phyloP scores from a whole-genome alignment of 1,140 invertebrate genomes.

The Caenorhabditis brenneri region DNA sequence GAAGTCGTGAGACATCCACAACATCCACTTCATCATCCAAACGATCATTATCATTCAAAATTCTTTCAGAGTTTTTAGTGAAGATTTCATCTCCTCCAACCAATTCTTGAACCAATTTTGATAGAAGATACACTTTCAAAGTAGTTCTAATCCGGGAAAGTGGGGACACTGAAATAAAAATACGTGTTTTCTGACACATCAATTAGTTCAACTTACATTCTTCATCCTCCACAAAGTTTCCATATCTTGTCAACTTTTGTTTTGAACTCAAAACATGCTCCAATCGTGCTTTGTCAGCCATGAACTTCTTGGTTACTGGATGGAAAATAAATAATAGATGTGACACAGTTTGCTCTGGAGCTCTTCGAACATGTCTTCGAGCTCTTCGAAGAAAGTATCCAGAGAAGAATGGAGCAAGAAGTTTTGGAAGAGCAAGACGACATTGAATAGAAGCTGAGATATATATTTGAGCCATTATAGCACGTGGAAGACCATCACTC shows the following conservation, averaged over 20 bases:
- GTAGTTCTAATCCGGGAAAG: slow-evolving; percentile 62
- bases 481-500: slow-evolving; percentile 62
- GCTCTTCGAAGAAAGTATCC: slow-evolving; percentile 66
- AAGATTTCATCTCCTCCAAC: slow-evolving; percentile 1
- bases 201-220: background rate
- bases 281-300: slow-evolving; percentile 54
- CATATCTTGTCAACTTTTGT: slow-evolving; percentile 32
- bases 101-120: slow-evolving; percentile 36
- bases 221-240: slow-evolving; percentile 42
- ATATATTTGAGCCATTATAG: slow-evolving; percentile 67
- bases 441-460: slow-evolving; percentile 63
- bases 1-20: slow-evolving; percentile 67
- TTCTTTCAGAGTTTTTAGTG: background rate
- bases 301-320: slow-evolving; percentile 61
- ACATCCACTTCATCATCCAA: slow-evolving; percentile 65
- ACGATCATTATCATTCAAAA: slow-evolving; percentile 34
- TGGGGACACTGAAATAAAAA: slow-evolving; percentile 62
- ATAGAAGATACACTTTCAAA: slow-evolving; percentile 68
- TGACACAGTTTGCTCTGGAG: slow-evolving; percentile 41
- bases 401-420: slow-evolving; percentile 53
- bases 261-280: slow-evolving; percentile 48
- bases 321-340: slow-evolving; percentile 64
- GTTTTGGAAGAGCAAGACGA: slow-evolving; percentile 58
- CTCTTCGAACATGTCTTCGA: slow-evolving; percentile 55
- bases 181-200: background rate